Percentiles rank a stretch among this genome's conserved stretches.
These are phyloP conservation scores for Epinephelus lanceolatus DNA, from an alignment of 2,113 vertebrate genomes.

Conservation along the genomic window DNA sequence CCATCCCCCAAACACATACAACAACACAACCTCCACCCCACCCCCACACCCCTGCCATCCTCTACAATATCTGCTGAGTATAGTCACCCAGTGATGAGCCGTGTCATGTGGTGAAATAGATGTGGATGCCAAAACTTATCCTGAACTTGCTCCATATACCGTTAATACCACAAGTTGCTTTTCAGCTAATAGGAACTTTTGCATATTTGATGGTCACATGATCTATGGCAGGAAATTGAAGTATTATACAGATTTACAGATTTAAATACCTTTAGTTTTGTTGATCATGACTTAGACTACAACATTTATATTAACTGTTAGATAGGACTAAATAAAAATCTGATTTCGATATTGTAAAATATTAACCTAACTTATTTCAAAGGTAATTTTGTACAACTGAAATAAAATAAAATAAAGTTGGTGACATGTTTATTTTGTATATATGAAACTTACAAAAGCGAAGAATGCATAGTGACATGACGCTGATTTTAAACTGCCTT, in stretches of 20 bases:
- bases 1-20: conserved; percentile 29
- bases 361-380: no score
- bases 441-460: background rate
- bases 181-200: background rate
- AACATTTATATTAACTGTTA: background rate
- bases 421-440: background rate
- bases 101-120: background rate
- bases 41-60: conserved; percentile 8
- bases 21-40: conserved; percentile 8
- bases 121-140: background rate
- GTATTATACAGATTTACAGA: background rate
- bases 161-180: background rate
- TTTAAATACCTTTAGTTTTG: background rate
- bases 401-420: background rate
- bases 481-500: background rate
- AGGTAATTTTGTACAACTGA: background rate
- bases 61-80: background rate
- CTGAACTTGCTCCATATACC: background rate
- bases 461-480: background rate
- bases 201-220: background rate
- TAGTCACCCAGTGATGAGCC: conserved; percentile 4
- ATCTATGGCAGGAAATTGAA: background rate
- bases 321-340: no score
- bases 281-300: background rate
- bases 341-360: no score